Conservation (phyloP, 2,888 invertebrate species). For the Dynastes hyllus region DNA sequence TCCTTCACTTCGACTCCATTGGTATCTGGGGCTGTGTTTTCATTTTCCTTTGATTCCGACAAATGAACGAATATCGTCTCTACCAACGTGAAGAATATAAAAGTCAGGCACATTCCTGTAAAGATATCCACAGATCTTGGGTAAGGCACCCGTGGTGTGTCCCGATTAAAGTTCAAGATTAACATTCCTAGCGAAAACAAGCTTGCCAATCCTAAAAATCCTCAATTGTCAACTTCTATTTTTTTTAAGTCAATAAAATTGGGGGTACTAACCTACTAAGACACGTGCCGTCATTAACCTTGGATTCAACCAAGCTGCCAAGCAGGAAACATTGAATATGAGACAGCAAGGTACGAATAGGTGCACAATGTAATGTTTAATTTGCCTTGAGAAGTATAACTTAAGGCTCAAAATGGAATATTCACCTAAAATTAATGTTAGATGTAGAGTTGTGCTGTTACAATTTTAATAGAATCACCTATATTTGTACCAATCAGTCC, state of each 20-base stretch:
- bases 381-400: slow-evolving; percentile 93
- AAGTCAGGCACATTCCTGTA: slow-evolving; percentile 55
- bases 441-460: background rate
- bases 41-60: slow-evolving; percentile 37
- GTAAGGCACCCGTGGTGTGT: slow-evolving; percentile 54
- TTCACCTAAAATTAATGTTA: slow-evolving; percentile 79
- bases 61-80: slow-evolving; percentile 55
- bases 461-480: slow-evolving; percentile 14
- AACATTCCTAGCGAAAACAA: slow-evolving; percentile 51
- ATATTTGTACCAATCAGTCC: slow-evolving; percentile 50
- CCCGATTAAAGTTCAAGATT: slow-evolving; percentile 49
- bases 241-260: background rate
- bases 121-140: slow-evolving; percentile 56
- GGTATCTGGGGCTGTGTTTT: slow-evolving; percentile 4
- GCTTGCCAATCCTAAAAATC: slow-evolving; percentile 51
- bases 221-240: background rate
- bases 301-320: slow-evolving; percentile 94
- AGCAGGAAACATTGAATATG: slow-evolving; percentile 95
- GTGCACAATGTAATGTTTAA: slow-evolving; percentile 97
- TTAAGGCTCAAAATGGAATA: slow-evolving; percentile 83
- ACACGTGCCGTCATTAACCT: slow-evolving; percentile 92
- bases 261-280: slow-evolving; percentile 79
- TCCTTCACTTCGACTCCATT: slow-evolving; percentile 39
- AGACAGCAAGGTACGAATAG: slow-evolving; percentile 98
- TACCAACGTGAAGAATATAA: slow-evolving; percentile 53